A percentile compares a stretch with the other conserved stretches of the same genome.
These are phyloP conservation scores for Trichoplusia ni DNA, from an alignment of 1,140 invertebrate genomes.

Conservation along the genomic window DNA sequence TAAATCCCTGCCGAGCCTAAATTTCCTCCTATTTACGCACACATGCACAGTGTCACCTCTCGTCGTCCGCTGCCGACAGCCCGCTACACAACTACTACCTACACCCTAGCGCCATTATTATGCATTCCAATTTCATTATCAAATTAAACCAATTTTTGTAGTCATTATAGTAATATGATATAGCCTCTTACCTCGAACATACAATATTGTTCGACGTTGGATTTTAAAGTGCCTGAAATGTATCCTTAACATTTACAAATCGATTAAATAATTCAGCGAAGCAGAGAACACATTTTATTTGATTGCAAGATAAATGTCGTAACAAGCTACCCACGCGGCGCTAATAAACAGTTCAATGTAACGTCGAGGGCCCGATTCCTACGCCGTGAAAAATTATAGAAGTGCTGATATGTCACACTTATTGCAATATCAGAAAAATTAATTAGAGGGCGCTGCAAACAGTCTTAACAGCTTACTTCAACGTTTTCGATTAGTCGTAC, in stretches of 20 bases:
- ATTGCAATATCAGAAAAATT: slow-evolving; percentile 20
- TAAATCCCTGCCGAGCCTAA: slow-evolving; percentile 78
- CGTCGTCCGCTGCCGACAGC: slow-evolving; percentile 21
- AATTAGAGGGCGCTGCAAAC: neutral
- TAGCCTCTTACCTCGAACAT: slow-evolving; percentile 38
- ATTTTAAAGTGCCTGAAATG: slow-evolving; percentile 13
- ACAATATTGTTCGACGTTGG: slow-evolving; percentile 24
- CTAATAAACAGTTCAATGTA: slow-evolving; percentile 16
- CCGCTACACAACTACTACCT: slow-evolving; percentile 26
- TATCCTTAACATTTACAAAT: slow-evolving; percentile 27
- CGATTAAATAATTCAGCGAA: slow-evolving; percentile 22
- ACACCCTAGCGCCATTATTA: slow-evolving; percentile 43
- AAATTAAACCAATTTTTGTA: slow-evolving; percentile 11
- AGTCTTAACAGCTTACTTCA: neutral
- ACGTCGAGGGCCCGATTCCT: slow-evolving; percentile 1
- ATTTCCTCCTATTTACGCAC: slow-evolving; percentile 70
- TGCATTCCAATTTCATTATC: slow-evolving; percentile 29
- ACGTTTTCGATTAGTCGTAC: slow-evolving; percentile 9
- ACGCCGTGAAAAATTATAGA: slow-evolving; percentile 6
- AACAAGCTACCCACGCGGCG: slow-evolving; percentile 9
- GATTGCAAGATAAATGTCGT: slow-evolving; percentile 38
- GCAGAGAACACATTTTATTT: slow-evolving; percentile 40
- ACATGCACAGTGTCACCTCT: neutral
- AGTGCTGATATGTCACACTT: slow-evolving; percentile 36
- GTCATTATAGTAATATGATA: neutral